phyloP scores from a whole-genome alignment of 2,113 vertebrate genomes.

The Cinclus cinclus region DNA sequence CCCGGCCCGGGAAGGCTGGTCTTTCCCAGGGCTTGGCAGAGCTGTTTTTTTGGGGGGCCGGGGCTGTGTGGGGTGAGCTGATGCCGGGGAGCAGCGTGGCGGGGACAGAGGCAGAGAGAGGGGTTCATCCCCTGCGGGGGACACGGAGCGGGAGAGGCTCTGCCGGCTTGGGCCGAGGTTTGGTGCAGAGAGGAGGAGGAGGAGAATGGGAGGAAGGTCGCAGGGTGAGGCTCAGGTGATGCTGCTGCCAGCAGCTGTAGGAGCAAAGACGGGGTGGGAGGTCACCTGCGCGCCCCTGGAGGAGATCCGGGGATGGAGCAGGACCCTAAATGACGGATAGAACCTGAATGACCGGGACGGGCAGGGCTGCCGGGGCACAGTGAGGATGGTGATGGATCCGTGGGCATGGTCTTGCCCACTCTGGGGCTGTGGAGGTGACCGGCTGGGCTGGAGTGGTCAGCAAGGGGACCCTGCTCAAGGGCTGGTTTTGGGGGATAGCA shows the following conservation, averaged over 20 bases:
- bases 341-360: accelerated
- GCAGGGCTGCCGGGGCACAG: neutral
- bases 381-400: neutral
- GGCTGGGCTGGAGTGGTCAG: accelerated
- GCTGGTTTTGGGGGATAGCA: accelerated
- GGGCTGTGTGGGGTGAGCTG: neutral
- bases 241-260: neutral
- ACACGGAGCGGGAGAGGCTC: neutral
- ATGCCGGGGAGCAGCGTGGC: neutral
- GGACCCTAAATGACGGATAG: neutral
- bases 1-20: neutral
- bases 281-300: neutral
- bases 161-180: accelerated
- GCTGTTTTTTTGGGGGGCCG: neutral
- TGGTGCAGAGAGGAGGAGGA: neutral
- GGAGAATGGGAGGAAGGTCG: neutral
- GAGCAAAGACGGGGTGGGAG: neutral
- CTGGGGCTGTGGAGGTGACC: neutral
- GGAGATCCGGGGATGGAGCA: neutral
- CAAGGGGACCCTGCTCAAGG: accelerated
- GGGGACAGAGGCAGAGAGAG: neutral
- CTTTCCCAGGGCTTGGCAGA: neutral
- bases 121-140: neutral
- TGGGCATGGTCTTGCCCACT: accelerated
- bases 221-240: neutral